Conservation (phyloP, 37 sponge, comb jelly and placozoan genomes). For the Cliona cf. orientalis region DNA sequence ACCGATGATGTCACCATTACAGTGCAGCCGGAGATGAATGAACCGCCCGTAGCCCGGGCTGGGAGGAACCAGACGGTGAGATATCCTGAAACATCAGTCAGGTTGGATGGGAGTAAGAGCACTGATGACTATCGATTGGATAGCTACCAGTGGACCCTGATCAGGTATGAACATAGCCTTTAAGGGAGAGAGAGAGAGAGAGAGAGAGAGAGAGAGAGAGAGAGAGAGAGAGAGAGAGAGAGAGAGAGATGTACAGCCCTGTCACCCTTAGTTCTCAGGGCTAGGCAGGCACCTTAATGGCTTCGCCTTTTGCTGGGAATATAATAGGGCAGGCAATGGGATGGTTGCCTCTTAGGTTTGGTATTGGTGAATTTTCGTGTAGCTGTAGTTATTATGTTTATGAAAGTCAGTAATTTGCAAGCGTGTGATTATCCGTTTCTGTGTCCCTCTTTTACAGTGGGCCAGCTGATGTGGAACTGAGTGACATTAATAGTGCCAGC, state of each 20-base stretch:
- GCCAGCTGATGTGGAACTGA: conserved; percentile 48
- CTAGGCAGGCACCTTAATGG: too few relatives aligned
- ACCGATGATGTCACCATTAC: conserved; percentile 57
- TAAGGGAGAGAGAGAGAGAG: conserved; percentile 28
- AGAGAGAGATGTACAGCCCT: conserved; percentile 1
- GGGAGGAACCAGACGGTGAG: conserved; percentile 39
- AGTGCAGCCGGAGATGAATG: conserved; percentile 66
- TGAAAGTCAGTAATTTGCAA: too few relatives aligned
- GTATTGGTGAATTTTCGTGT: too few relatives aligned
- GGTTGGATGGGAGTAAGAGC: conserved; percentile 66
- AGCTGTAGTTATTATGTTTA: too few relatives aligned
- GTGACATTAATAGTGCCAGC: neutral
- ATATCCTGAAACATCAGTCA: conserved; percentile 44
- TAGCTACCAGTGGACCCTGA: conserved; percentile 50
- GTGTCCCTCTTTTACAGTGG: conserved; percentile 45
- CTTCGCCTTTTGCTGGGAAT: neutral
- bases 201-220: conserved; percentile 38
- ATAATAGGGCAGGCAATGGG: too few relatives aligned
- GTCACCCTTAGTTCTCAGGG: too few relatives aligned
- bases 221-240: conserved; percentile 35
- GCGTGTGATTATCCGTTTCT: neutral
- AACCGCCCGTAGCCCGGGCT: conserved; percentile 75
- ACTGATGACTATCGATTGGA: conserved; percentile 50
- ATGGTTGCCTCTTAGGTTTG: too few relatives aligned
- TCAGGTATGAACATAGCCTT: conserved; percentile 35